A percentile compares a stretch with the other conserved stretches of the same genome.
phyloP scores from a whole-genome alignment of 23 tunicate species.

The Halocynthia roretzi region DNA sequence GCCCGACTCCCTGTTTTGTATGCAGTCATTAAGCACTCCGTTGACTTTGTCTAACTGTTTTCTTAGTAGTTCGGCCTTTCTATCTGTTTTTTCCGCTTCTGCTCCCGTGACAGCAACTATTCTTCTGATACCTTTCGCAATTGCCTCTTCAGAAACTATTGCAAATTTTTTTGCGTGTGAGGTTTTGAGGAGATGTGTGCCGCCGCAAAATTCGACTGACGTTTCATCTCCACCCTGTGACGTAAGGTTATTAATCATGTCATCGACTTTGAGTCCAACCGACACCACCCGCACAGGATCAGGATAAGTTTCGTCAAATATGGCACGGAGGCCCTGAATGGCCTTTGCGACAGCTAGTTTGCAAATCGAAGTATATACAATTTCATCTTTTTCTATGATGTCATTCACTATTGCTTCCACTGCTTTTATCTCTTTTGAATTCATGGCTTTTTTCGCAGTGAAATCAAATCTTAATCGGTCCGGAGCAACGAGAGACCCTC shows the following conservation, averaged over 20 bases:
- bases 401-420: constrained; percentile 74
- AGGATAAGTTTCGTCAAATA: constrained; percentile 97
- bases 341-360: constrained; percentile 76
- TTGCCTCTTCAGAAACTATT: constrained; percentile 83
- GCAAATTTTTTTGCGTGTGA: constrained; percentile 61
- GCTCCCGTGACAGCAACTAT: constrained; percentile 92
- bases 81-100: constrained; percentile 58
- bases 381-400: constrained; percentile 35
- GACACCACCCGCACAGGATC: constrained; percentile 97
- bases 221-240: constrained; percentile 59
- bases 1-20: constrained; percentile 21
- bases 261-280: constrained; percentile 66
- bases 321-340: constrained; percentile 94
- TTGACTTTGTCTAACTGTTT: constrained; percentile 21
- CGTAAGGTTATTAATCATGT: constrained; percentile 48
- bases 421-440: constrained; percentile 49
- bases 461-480: constrained; percentile 93
- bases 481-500: constrained; percentile 90
- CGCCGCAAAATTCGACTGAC: constrained; percentile 98
- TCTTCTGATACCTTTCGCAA: constrained; percentile 94
- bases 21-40: constrained; percentile 10
- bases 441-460: constrained; percentile 89
- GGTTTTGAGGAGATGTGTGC: constrained; percentile 76
- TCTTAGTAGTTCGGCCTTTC: constrained; percentile 39
- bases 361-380: constrained; percentile 47